Conservation (phyloP, 2,888 invertebrate genomes). For the Zonitis immaculata region DNA sequence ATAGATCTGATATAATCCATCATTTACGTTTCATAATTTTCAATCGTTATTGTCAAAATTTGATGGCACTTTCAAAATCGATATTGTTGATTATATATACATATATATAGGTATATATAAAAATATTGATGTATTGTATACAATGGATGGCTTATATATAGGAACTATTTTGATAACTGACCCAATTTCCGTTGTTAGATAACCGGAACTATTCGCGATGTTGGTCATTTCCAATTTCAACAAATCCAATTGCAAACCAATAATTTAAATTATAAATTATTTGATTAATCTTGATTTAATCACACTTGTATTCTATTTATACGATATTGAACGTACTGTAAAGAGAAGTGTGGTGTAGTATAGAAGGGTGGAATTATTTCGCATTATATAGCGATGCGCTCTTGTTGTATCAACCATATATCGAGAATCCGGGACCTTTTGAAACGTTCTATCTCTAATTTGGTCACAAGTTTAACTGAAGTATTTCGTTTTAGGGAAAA, state of each 20-base stretch:
- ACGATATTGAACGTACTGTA: too few species aligned
- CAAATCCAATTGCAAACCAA: too few species aligned
- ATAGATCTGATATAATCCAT: slow-evolving; percentile 15
- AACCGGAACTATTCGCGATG: slow-evolving; percentile 39
- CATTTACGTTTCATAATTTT: slow-evolving; percentile 23
- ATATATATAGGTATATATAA: slow-evolving; percentile 28
- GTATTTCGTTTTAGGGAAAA: too few species aligned
- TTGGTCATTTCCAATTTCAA: slow-evolving; percentile 32
- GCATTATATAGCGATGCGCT: not conserved
- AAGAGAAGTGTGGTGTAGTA: too few species aligned
- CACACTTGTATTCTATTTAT: too few species aligned
- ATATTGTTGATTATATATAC: slow-evolving; percentile 14
- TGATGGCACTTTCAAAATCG: slow-evolving; percentile 14
- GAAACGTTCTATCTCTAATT: not conserved
- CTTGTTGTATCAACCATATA: not conserved
- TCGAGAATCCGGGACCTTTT: not conserved
- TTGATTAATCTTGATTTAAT: too few species aligned
- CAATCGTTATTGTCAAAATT: slow-evolving; percentile 19
- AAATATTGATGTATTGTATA: too few species aligned
- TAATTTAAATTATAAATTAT: too few species aligned
- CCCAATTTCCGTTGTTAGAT: slow-evolving; percentile 45
- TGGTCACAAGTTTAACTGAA: not conserved
- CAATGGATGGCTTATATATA: slow-evolving; percentile 37
- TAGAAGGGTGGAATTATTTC: too few species aligned
- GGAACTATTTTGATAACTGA: slow-evolving; percentile 45